A percentile compares a stretch with the other conserved stretches of the same genome.
Conservation (phyloP, 2,888 invertebrate species). For the Smittia aterrima region DNA sequence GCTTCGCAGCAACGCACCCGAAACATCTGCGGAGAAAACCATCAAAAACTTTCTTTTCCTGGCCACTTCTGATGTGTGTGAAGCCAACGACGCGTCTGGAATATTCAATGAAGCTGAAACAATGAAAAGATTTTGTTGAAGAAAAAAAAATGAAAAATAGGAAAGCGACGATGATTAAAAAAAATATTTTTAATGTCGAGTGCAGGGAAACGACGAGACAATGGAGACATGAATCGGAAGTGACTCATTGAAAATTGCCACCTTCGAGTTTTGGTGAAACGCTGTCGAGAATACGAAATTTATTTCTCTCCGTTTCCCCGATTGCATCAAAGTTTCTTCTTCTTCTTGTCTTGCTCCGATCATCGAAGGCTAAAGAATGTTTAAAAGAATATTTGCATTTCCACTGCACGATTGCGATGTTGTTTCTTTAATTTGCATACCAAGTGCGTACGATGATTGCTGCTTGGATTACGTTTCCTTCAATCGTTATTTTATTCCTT, state of each 20-base stretch:
- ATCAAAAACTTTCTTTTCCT: conserved; percentile 1
- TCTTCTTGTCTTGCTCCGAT: neutral
- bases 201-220: neutral
- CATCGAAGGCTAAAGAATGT: neutral
- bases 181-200: neutral
- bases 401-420: neutral
- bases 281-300: neutral
- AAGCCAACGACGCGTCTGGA: neutral
- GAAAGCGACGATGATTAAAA: neutral
- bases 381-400: neutral
- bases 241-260: neutral
- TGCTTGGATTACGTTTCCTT: neutral
- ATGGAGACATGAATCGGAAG: conserved; percentile 1
- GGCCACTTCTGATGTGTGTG: neutral
- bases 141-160: neutral
- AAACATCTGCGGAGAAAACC: too few relatives aligned
- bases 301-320: neutral
- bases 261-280: neutral
- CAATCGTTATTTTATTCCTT: neutral
- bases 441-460: neutral
- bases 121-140: neutral
- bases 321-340: neutral
- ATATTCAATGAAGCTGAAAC: conserved; percentile 1
- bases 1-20: too few relatives aligned
- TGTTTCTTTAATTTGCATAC: neutral